These are phyloP conservation scores for Epistrophe eligans DNA, from an alignment of 2,888 invertebrate genomes.

Conservation along the genomic window DNA sequence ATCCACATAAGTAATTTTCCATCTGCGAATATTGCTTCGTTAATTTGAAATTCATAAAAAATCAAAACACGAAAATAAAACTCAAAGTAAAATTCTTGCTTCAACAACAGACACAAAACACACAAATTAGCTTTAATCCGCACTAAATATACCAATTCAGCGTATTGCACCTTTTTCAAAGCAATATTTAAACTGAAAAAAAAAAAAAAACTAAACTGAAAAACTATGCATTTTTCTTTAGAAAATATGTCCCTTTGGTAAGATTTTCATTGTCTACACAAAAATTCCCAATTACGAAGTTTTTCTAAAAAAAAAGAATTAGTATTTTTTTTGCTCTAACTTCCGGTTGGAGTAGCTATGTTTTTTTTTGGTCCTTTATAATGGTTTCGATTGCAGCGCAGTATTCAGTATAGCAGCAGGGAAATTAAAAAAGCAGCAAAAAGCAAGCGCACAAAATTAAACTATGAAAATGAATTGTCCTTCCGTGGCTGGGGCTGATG, in stretches of 20 bases:
- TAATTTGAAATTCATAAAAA: too few relatives aligned
- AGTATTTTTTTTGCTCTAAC: conserved; percentile 9
- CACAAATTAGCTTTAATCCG: neutral
- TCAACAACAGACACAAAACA: neutral
- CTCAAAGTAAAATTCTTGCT: too few relatives aligned
- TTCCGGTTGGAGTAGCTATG: neutral
- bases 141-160: neutral
- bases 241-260: conserved; percentile 34
- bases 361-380: conserved; percentile 31
- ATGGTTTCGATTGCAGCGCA: conserved; percentile 53
- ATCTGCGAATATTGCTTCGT: too few relatives aligned
- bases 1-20: too few relatives aligned
- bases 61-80: too few relatives aligned
- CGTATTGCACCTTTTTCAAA: neutral
- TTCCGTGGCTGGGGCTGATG: conserved; percentile 67
- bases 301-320: conserved; percentile 46
- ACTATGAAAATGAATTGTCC: conserved; percentile 76
- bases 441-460: conserved; percentile 68
- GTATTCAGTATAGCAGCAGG: neutral
- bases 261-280: conserved; percentile 48
- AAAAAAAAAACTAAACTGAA: neutral
- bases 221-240: conserved; percentile 40
- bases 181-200: conserved; percentile 38
- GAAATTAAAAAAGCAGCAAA: conserved; percentile 32
- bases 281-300: conserved; percentile 70